Evolutionary conservation across 2,113 vertebrate species (phyloP).

Genomic region (Noturus placidus): DNA sequence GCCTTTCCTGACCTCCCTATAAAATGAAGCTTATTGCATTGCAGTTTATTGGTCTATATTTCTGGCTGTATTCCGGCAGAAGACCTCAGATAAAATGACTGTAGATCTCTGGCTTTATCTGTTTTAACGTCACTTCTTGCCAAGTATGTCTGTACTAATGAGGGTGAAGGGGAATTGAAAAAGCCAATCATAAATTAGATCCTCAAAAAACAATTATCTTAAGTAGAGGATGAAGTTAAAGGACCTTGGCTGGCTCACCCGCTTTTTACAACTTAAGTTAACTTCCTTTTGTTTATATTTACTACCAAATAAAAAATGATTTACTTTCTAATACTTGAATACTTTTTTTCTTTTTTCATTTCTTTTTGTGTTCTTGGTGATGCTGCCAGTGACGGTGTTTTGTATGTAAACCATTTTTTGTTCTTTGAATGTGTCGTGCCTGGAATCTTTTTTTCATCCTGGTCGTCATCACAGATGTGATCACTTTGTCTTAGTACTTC

Average conservation of each 20-base stretch:
- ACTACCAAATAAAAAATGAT: not conserved
- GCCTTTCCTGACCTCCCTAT: conserved; percentile 24
- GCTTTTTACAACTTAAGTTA: not conserved
- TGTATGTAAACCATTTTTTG: not conserved
- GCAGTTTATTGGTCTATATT: conserved; percentile 39
- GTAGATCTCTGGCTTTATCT: conserved; percentile 39
- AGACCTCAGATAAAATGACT: conserved; percentile 37
- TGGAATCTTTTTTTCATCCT: not conserved
- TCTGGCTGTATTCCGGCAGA: conserved; percentile 24
- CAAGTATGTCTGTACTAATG: conserved; percentile 16
- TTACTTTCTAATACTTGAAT: not conserved
- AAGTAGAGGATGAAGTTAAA: conserved; percentile 26
- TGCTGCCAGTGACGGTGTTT: not conserved
- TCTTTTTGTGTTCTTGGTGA: not conserved
- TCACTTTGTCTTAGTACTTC: conserved; percentile 6
- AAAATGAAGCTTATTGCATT: conserved; percentile 27
- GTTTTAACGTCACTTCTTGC: conserved; percentile 20
- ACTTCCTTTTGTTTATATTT: not conserved
- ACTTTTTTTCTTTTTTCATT: not conserved
- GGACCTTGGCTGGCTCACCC: conserved; percentile 25
- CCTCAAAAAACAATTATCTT: conserved; percentile 38
- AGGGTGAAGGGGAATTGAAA: conserved; percentile 26
- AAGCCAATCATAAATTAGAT: conserved; percentile 36
- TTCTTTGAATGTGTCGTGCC: conserved; percentile 1
- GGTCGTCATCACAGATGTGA: not conserved